A percentile compares a stretch with the other conserved stretches of the same genome.
Conservation (phyloP, 64 coral and sea anemone genomes). For the Montipora sp. region DNA sequence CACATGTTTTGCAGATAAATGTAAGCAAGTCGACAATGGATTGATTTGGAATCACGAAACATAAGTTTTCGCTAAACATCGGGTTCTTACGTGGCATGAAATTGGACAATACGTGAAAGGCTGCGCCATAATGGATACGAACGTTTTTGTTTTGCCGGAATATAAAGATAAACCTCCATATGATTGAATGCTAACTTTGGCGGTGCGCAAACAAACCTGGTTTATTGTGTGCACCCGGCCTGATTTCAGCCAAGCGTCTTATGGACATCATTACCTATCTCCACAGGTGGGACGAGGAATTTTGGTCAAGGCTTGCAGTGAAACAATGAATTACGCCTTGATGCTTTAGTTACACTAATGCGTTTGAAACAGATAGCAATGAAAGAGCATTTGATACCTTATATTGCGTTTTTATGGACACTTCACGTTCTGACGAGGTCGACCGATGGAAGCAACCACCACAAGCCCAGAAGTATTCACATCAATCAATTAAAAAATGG, state of each 20-base stretch:
- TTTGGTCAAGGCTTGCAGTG: background rate
- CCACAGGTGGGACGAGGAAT: background rate
- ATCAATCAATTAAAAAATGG: background rate
- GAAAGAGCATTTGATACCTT: background rate
- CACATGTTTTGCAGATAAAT: background rate
- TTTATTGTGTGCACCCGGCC: no score
- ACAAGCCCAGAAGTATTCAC: background rate
- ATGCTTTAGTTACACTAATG: background rate
- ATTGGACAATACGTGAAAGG: no score
- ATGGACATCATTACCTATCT: background rate
- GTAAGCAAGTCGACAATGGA: no score
- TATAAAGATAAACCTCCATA: no score
- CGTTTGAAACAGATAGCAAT: background rate
- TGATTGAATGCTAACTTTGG: no score
- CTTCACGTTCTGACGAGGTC: background rate
- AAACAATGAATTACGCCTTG: background rate
- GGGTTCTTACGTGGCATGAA: no score
- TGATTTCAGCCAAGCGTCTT: background rate
- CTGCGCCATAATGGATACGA: no score
- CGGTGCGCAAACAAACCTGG: no score
- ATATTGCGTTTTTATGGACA: constrained; percentile 16
- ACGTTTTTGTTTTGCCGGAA: no score
- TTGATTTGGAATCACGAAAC: no score
- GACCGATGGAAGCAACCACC: background rate
- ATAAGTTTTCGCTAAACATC: no score